phyloP scores from a whole-genome alignment of 1,140 invertebrate species.

The Zaprionus tsacasi region DNA sequence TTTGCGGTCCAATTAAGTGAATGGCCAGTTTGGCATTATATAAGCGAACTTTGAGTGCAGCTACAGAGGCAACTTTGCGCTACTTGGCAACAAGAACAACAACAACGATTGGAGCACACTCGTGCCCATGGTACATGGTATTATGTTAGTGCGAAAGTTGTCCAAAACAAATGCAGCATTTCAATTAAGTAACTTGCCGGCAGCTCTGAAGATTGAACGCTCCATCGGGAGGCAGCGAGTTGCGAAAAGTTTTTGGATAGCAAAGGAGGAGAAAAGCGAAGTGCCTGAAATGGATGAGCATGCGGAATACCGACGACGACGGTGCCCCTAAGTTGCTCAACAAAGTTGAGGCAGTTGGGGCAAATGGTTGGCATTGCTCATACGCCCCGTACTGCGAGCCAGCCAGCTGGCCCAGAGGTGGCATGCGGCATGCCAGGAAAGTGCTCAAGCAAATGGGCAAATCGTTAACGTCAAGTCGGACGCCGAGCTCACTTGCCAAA shows the following conservation, averaged over 20 bases:
- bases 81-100: slow-evolving; percentile 6
- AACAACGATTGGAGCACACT: slow-evolving; percentile 4
- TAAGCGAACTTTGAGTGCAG: slow-evolving; percentile 33
- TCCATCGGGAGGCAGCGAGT: slow-evolving; percentile 35
- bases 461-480: slow-evolving; percentile 45
- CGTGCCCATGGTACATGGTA: slow-evolving; percentile 8
- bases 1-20: slow-evolving; percentile 29
- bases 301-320: slow-evolving; percentile 12
- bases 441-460: slow-evolving; percentile 48
- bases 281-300: slow-evolving; percentile 41
- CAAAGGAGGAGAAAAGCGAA: slow-evolving; percentile 1
- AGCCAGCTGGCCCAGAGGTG: slow-evolving; percentile 26
- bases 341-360: slow-evolving; percentile 36
- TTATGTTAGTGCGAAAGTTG: slow-evolving; percentile 34
- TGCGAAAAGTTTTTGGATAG: slow-evolving; percentile 19
- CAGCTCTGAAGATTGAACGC: slow-evolving; percentile 48
- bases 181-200: slow-evolving; percentile 47
- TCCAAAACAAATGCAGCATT: slow-evolving; percentile 55
- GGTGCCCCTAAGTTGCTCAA: slow-evolving; percentile 35
- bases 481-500: slow-evolving; percentile 26
- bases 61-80: slow-evolving; percentile 24
- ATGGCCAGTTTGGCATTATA: slow-evolving; percentile 29
- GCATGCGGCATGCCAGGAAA: slow-evolving; percentile 30
- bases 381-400: slow-evolving; percentile 5
- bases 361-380: slow-evolving; percentile 44